A percentile compares a stretch with the other conserved stretches of the same genome.
These are phyloP conservation scores for Bubo scandiacus DNA, from an alignment of 2,113 vertebrate species.

Conservation along the genomic window DNA sequence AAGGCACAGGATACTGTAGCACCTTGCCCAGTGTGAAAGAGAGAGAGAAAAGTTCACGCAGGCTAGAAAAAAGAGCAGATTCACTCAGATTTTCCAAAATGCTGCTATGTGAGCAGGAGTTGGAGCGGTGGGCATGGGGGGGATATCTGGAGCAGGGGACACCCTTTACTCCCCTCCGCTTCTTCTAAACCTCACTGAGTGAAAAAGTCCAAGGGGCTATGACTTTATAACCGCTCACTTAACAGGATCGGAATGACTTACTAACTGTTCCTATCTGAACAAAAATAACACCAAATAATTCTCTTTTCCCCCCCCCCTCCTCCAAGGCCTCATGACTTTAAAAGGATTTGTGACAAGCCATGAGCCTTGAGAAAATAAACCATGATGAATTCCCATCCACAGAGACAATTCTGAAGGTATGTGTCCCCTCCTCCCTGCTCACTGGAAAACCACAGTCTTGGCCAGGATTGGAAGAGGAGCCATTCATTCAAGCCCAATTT, in stretches of 20 bases:
- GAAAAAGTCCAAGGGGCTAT: neutral
- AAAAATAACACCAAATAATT: slow-evolving; percentile 32
- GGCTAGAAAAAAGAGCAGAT: neutral
- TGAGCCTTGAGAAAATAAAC: slow-evolving; percentile 67
- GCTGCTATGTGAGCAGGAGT: neutral
- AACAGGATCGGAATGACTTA: slow-evolving; percentile 2
- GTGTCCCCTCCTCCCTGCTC: slow-evolving; percentile 3
- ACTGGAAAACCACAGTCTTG: slow-evolving; percentile 50
- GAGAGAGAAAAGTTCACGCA: neutral
- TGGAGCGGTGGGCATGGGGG: fast-evolving
- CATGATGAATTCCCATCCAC: slow-evolving; percentile 54
- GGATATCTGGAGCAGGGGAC: neutral
- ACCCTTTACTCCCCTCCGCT: neutral
- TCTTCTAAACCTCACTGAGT: neutral
- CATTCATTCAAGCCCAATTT: neutral
- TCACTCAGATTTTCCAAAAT: neutral
- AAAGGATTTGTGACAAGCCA: slow-evolving; percentile 49
- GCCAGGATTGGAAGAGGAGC: slow-evolving; percentile 26
- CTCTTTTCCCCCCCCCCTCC: neutral
- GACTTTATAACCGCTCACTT: neutral
- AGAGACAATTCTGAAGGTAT: slow-evolving; percentile 12
- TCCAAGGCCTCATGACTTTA: slow-evolving; percentile 18
- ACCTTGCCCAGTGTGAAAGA: too few species aligned
- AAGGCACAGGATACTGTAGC: neutral
- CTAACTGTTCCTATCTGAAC: neutral